Base-by-base conservation (phyloP, 2,113 vertebrate genomes). In the Eira barbara region DNA sequence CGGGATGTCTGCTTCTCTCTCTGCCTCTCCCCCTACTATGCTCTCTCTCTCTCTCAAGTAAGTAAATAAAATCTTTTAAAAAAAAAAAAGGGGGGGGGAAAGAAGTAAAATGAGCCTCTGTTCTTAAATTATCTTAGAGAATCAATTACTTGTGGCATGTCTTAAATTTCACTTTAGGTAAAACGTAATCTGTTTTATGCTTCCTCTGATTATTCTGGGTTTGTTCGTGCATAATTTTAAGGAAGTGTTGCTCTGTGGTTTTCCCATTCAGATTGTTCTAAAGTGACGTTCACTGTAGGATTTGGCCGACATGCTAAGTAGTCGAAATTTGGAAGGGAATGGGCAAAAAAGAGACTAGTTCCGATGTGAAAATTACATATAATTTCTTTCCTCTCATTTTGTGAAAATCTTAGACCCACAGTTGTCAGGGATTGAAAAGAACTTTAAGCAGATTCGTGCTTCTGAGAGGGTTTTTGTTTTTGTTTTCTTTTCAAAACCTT, bases 311-410 rank as follows among this genome's bases (percentile, higher is more conserved):
- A 82, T 23, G 59, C 45, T 47, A 92, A 81, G 63, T 23, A 39
- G 76, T 69, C 9, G 21, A 49, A 65, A 85, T 95, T 90, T 86
- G 57, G 80, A 90, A 96, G 93, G 80, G 49, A 67, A 6, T 47
- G 6, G 84, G n/a, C 59, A 52, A 42, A 90, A 90, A 88, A 65
- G 61, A 88, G 55, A 78, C n/a, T 31, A 23, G 79, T 27, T 81
- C 42, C 85, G 69, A 91, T 91, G 71, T 96, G 76, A 94, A 98
- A 96, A 97, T 89, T 81, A 91, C 29, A 88, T 25, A 36, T 61
- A 78, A 88, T 92, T 88, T 81, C 82, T 94, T 97, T 94, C 65
- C 84, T 96, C 87, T 94, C 25, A 36, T 92, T 96, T 85, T 57
- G 71, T 39, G 25, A 82, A 96, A 78, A 29, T 89, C 84, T 88